Evolutionary conservation across 2,113 vertebrate genomes (phyloP).

Genomic region (Trochalopteron elliotii): DNA sequence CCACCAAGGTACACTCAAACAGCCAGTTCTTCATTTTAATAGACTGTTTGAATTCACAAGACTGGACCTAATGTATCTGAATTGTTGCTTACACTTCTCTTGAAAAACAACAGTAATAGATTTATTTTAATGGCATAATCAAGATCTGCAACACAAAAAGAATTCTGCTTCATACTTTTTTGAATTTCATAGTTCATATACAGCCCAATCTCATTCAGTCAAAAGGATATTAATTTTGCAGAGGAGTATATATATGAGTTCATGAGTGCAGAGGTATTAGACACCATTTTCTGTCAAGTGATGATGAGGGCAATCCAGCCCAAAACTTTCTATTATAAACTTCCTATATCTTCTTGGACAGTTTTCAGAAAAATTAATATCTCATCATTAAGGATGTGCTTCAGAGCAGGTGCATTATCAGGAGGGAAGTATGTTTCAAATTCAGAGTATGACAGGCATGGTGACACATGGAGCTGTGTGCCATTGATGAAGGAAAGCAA

Average conservation of each 20-base stretch:
- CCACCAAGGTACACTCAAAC: background rate
- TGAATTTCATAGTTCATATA: background rate
- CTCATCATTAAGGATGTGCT: background rate
- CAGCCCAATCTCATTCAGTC: background rate
- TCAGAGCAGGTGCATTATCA: background rate
- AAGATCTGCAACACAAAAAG: slow-evolving; percentile 3
- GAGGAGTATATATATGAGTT: background rate
- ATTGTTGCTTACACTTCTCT: background rate
- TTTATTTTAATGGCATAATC: background rate
- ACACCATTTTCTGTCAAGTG: background rate
- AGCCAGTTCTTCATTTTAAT: background rate
- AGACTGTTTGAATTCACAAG: background rate
- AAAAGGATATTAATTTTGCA: background rate
- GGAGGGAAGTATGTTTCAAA: background rate
- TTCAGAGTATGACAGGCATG: background rate
- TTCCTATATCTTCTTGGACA: background rate
- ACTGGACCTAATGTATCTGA: background rate
- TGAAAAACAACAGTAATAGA: background rate
- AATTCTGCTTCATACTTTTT: background rate
- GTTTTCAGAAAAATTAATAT: background rate
- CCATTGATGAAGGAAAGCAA: background rate
- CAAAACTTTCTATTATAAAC: background rate
- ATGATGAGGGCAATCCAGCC: background rate
- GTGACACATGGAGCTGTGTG: background rate
- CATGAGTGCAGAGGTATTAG: background rate